A percentile compares a stretch with the other conserved stretches of the same genome.
phyloP scores from a whole-genome alignment of 2,113 vertebrate genomes.

The Atrichornis clamosus region DNA sequence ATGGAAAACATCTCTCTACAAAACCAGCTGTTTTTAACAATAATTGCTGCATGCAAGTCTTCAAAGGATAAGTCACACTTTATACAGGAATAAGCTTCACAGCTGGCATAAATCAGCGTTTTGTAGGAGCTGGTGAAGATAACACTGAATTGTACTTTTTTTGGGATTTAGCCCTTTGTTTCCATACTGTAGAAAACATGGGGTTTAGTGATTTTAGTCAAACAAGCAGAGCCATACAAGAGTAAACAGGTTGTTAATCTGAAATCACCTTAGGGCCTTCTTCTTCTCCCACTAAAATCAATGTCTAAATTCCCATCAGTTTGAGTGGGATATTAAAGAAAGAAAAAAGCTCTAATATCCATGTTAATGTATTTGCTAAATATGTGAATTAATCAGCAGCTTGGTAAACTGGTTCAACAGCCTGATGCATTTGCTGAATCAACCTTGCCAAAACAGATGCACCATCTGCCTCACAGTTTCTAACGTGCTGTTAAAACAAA shows the following conservation, averaged over 20 bases:
- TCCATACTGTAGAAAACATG: neutral
- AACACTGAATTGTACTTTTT: neutral
- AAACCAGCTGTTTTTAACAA: neutral
- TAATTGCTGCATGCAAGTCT: neutral
- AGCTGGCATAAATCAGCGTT: neutral
- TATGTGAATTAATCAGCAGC: slow-evolving; percentile 48
- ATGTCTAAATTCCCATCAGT: slow-evolving; percentile 37
- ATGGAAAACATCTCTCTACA: neutral
- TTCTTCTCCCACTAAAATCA: slow-evolving; percentile 42
- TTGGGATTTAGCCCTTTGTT: slow-evolving; percentile 5
- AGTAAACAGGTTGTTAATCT: slow-evolving; percentile 39
- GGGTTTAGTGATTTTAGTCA: neutral
- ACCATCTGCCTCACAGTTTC: slow-evolving; percentile 25
- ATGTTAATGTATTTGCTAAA: slow-evolving; percentile 61
- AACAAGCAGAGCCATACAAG: neutral
- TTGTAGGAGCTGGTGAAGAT: neutral
- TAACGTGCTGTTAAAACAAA: slow-evolving; percentile 15
- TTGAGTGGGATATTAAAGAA: slow-evolving; percentile 37
- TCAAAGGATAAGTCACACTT: neutral
- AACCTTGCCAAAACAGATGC: slow-evolving; percentile 38
- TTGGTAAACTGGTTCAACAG: slow-evolving; percentile 57
- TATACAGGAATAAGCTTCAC: neutral
- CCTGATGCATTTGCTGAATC: slow-evolving; percentile 56
- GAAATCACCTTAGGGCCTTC: slow-evolving; percentile 23
- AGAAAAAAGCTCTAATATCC: slow-evolving; percentile 39